Base-by-base conservation (phyloP, 2,797 vertebrate species). In the Dicrostonyx torquatus region DNA sequence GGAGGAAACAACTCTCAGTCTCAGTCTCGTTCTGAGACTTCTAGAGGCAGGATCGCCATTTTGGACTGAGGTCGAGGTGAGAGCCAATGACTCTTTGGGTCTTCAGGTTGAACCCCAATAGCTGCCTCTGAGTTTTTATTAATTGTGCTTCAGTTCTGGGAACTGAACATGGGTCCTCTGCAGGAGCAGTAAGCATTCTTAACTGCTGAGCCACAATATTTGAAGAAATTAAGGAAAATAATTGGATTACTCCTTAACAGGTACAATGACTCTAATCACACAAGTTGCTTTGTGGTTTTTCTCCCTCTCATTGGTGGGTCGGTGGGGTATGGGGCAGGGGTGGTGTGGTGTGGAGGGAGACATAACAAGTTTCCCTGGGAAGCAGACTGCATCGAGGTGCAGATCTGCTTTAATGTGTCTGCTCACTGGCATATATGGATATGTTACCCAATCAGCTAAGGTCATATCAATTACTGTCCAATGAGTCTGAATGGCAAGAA, bases 181-280 rank as follows among this genome's bases (percentile, higher is more conserved):
- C 20, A 68, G 82, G 18, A 48, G 11, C 43, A 50, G 6, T 15
- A n/a, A 66, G 31, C 10, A 24, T 50, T 15, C 18, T 48, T 48
- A 34, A 14, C 43, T 14, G 18, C 62, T 84, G 62, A 66, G 60
- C 9, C 10, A 43, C 18, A 68, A 96, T 95, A 97, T 97, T 93
- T 87, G 95, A 97, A 97, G 94, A 97, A 98, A 98, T 77, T 84
- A 94, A 96, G 94, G 94, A 97, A 97, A 98, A 98, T 90, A 97
- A 97, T 97, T 97, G 93, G 77, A 84, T 96, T 93, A 5, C 34
- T 96, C 95, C 96, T 92, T 96, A 95, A 93, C 94, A 94, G 97
- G 92, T 94, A 92, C 75, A 92, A 48, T 79, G 89, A 97, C 70
- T 78, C 73, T 13, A 87, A 66, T 66, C 76, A 79, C 37, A 14